Evolutionary conservation across 2,888 invertebrate species (phyloP).

Genomic region (Eurytoma californica): DNA sequence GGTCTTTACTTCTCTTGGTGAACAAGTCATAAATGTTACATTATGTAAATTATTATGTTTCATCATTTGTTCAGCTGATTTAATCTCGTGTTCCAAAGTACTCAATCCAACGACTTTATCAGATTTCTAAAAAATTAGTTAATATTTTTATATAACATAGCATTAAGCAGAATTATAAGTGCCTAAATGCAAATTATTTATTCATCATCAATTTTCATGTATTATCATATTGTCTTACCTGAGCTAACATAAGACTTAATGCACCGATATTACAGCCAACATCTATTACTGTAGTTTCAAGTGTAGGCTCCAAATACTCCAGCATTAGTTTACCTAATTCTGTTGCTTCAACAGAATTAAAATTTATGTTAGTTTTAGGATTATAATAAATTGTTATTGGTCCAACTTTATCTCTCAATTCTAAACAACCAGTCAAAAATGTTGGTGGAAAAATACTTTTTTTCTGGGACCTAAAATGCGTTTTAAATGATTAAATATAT

Average conservation of each 20-base stretch:
- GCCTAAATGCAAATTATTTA: no score
- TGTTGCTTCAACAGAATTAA: constrained; percentile 47
- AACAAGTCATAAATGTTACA: constrained; percentile 43
- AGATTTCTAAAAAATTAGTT: constrained; percentile 45
- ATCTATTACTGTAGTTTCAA: constrained; percentile 49
- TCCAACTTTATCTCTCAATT: constrained; percentile 54
- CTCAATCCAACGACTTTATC: constrained; percentile 53
- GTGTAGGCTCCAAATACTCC: constrained; percentile 33
- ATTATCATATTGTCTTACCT: constrained; percentile 35
- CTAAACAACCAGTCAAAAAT: constrained; percentile 27
- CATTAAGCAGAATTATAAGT: not conserved
- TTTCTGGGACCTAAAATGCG: constrained; percentile 43
- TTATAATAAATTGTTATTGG: constrained; percentile 48
- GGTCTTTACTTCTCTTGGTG: constrained; percentile 43
- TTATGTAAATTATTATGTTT: constrained; percentile 43
- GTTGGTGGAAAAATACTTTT: constrained; percentile 36
- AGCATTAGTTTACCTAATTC: constrained; percentile 42
- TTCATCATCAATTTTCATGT: not conserved
- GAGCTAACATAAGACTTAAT: constrained; percentile 49
- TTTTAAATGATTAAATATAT: not conserved
- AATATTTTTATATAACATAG: not conserved
- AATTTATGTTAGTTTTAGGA: constrained; percentile 40
- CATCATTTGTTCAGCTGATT: constrained; percentile 47
- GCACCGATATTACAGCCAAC: constrained; percentile 51
- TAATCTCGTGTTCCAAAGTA: constrained; percentile 37